Evolutionary conservation across 2,888 invertebrate genomes (phyloP), one percentile per base, ranked within the genome.

Genomic region (Lumbricus terrestris): DNA sequence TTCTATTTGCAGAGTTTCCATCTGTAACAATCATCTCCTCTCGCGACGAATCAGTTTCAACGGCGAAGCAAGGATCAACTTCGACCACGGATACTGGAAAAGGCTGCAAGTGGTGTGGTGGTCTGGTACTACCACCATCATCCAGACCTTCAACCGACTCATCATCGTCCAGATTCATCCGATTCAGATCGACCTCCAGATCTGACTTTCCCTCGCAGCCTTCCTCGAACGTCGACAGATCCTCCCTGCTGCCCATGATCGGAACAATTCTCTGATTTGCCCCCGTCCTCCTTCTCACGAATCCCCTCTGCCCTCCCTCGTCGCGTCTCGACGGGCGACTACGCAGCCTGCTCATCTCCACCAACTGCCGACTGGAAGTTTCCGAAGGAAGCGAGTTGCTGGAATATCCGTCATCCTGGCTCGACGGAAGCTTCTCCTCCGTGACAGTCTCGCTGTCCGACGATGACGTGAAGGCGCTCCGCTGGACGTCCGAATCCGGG

Each of bases 371-470:
- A n/a, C 69, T 69, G 20, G 85, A 85, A 29, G 85, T 37, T 35
- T 85, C 85, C 6, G 85, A 85, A 0, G 85, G 85, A 16, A 85
- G 85, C 34, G 85, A 85, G 37, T 85, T 85, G 85, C 85, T 85
- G 20, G 85, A 85, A 23, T 85, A 85, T 85, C 85, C 85, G 35
- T 85, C 85, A 18, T 85, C 85, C 35, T 85, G 85, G 35, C 85
- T 85, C 35, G 85, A 85, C 16, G 85, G 85, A 35, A 85, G 85
- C 37, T 85, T 85, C 34, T 85, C 85, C 35, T 35, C 85, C 4
- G 85, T 35, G 85, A 85, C 34, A 35, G 85, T 85, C 20, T 85
- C 85, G 34, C 85, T 85, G 34, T 85, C 85, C 15, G 85, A 85
- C 0, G 85, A 85, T 0, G 85, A 85, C 20, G 35, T 37, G 85